Percentiles rank a stretch among this genome's conserved stretches.
phyloP scores from a whole-genome alignment of 2,888 invertebrate species.

The Amiota mariae region DNA sequence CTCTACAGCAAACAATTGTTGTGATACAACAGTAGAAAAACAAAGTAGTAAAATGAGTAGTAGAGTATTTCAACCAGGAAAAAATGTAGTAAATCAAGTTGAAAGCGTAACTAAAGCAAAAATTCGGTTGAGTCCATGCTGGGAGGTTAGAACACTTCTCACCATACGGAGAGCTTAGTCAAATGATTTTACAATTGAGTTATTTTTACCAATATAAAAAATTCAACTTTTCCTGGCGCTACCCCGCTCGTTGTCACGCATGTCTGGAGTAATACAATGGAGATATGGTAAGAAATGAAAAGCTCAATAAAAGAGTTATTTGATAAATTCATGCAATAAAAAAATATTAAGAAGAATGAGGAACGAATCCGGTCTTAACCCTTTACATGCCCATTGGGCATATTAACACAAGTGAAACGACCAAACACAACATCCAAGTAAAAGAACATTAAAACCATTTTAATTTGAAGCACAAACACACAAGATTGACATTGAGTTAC shows the following conservation, averaged over 20 bases:
- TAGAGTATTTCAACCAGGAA: background rate
- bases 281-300: too few species aligned
- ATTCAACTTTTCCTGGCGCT: too few species aligned
- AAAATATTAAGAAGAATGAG: too few species aligned
- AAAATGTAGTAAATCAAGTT: conserved; percentile 1
- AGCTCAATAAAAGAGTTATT: too few species aligned
- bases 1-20: background rate
- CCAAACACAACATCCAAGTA: background rate
- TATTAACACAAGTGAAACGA: conserved; percentile 13
- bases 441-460: background rate
- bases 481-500: conserved; percentile 2
- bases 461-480: conserved; percentile 13
- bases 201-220: too few species aligned
- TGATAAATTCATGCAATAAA: too few species aligned
- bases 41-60: background rate
- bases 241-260: too few species aligned
- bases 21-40: background rate
- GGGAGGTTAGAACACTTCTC: too few species aligned
- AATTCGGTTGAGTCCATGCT: too few species aligned
- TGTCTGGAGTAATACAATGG: too few species aligned
- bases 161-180: too few species aligned
- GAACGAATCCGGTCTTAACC: conserved; percentile 5
- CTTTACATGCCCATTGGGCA: conserved; percentile 21
- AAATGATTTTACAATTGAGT: too few species aligned
- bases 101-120: background rate